Percentiles rank a stretch among this genome's conserved stretches.
phyloP scores from a whole-genome alignment of 2,888 invertebrate genomes.

The Coelinius sp. region DNA sequence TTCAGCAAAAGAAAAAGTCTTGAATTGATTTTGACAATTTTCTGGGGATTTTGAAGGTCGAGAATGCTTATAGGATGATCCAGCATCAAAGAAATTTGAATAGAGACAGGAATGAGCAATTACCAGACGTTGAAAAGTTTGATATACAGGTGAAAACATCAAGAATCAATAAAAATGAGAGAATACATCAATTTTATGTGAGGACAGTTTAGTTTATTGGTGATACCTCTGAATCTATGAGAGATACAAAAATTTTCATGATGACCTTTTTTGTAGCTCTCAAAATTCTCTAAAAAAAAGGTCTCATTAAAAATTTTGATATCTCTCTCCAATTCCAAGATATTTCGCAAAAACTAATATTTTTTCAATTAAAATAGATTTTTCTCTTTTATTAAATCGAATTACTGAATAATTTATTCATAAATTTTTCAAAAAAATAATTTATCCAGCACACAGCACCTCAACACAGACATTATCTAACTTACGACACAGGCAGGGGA shows the following conservation, averaged over 20 bases:
- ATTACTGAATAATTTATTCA: too few species aligned
- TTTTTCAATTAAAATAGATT: background rate
- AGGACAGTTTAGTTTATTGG: background rate
- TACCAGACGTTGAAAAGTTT: constrained; percentile 72
- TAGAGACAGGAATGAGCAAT: constrained; percentile 71
- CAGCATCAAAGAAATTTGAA: constrained; percentile 50
- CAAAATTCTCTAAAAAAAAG: background rate
- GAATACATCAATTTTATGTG: too few species aligned
- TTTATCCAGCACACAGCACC: constrained; percentile 92
- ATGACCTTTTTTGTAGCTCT: background rate
- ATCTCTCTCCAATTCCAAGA: background rate
- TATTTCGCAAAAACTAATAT: background rate
- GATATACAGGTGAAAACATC: constrained; percentile 75
- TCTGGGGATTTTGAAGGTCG: constrained; percentile 70
- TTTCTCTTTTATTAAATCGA: too few species aligned
- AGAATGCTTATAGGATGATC: constrained; percentile 79
- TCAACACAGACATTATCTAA: constrained; percentile 89
- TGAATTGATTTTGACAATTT: constrained; percentile 5
- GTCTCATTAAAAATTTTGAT: background rate
- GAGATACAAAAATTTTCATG: background rate
- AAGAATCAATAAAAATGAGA: background rate
- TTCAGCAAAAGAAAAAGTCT: too few species aligned
- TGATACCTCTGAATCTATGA: background rate
- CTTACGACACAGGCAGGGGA: constrained; percentile 83
- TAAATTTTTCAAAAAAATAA: too few species aligned